Percentiles rank a stretch among this genome's conserved stretches.
Conservation (phyloP, 2,113 vertebrate genomes). For the Seriola dumerili region DNA sequence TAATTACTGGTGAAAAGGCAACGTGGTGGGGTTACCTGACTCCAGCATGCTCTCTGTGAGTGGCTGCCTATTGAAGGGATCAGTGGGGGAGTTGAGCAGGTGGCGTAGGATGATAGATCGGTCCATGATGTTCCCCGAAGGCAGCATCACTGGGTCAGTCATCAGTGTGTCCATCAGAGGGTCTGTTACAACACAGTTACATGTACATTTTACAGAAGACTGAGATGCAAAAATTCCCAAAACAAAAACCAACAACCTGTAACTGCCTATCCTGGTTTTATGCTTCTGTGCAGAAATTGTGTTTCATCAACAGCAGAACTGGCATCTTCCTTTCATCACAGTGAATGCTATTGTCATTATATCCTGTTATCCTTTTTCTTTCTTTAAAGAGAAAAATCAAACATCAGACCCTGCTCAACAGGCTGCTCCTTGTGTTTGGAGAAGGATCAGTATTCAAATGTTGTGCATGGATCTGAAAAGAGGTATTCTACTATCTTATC, state of each 20-base stretch:
- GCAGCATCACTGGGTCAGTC: conserved; percentile 95
- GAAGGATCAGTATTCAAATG: neutral
- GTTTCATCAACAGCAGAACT: neutral
- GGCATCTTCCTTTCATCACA: neutral
- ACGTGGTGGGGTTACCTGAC: conserved; percentile 86
- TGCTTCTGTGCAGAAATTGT: neutral
- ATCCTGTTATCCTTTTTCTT: neutral
- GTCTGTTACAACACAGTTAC: conserved; percentile 81
- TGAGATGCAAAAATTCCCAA: neutral
- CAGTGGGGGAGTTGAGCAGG: conserved; percentile 96
- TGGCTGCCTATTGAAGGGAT: conserved; percentile 97
- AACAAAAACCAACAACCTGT: neutral
- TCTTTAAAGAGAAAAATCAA: neutral
- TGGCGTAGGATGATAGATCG: conserved; percentile 96
- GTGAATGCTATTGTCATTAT: neutral
- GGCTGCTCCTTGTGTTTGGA: neutral
- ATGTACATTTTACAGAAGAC: neutral
- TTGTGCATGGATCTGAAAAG: neutral
- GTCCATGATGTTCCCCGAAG: conserved; percentile 98
- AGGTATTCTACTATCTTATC: neutral
- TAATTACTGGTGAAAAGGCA: neutral
- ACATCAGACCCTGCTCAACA: neutral
- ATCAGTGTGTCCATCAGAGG: conserved; percentile 99
- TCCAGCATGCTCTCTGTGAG: conserved; percentile 98
- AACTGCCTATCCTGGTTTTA: neutral